Conservation (phyloP, 2,888 invertebrate genomes). For the Drosophila tripunctata region DNA sequence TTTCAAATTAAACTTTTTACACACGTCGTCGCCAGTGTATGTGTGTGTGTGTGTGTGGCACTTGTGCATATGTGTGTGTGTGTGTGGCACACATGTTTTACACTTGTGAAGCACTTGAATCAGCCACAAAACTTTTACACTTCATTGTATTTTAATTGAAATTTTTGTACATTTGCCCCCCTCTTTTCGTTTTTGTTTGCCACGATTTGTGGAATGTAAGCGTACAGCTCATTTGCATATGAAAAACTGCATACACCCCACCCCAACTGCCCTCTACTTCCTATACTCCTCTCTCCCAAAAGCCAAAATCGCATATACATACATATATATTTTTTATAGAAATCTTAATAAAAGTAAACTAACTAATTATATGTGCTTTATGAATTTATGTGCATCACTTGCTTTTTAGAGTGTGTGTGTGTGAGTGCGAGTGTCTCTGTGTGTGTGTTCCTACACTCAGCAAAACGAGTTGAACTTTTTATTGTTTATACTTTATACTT, state of each 20-base stretch:
- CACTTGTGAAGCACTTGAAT: constrained; percentile 55
- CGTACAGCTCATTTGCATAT: constrained; percentile 6
- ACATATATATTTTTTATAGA: constrained; percentile 43
- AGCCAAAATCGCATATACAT: background rate
- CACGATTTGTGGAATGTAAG: constrained; percentile 57
- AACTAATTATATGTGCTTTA: constrained; percentile 23
- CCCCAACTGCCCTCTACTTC: background rate
- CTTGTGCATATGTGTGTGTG: constrained; percentile 9
- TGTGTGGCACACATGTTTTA: constrained; percentile 25
- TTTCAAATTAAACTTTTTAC: constrained; percentile 74
- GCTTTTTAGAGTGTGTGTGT: background rate
- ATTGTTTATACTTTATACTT: constrained; percentile 36
- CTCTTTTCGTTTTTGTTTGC: constrained; percentile 35
- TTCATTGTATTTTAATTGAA: constrained; percentile 72
- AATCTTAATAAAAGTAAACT: constrained; percentile 27
- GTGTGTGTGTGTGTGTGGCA: constrained; percentile 14
- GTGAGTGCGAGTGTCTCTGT: constrained; percentile 18
- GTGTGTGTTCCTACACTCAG: background rate
- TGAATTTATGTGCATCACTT: constrained; percentile 12
- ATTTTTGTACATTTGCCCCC: constrained; percentile 47
- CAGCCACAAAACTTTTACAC: constrained; percentile 68
- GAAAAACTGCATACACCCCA: too few species aligned
- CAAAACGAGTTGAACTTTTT: constrained; percentile 45
- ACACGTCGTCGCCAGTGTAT: constrained; percentile 37
- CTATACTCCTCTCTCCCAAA: background rate